Evolutionary conservation across 2,797 vertebrate genomes (phyloP).

Genomic region (Cyclopterus lumpus): DNA sequence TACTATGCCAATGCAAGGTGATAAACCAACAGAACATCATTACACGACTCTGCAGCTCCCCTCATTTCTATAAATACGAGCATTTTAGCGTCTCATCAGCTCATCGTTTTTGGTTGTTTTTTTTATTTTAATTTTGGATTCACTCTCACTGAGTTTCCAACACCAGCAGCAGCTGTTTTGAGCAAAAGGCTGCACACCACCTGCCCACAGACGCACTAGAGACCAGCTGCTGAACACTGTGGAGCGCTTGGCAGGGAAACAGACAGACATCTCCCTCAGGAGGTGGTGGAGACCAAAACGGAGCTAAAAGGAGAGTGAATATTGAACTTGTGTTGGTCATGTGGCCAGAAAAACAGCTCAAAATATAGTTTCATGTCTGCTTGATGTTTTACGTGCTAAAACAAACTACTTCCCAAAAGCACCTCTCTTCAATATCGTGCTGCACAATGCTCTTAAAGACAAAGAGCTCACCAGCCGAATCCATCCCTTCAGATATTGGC

Average conservation of each 20-base stretch:
- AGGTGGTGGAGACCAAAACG: background rate
- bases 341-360: background rate
- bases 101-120: background rate
- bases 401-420: background rate
- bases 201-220: background rate
- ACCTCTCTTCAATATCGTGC: background rate
- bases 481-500: background rate
- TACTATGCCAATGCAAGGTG: background rate
- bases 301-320: background rate
- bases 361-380: background rate
- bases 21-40: background rate
- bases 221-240: background rate
- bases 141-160: background rate
- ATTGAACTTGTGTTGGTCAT: background rate
- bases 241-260: background rate
- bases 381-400: background rate
- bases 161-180: background rate
- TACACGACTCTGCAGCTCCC: background rate
- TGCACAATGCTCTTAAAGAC: background rate
- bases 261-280: background rate
- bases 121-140: background rate
- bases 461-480: background rate
- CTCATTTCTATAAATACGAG: background rate
- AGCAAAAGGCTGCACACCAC: background rate
- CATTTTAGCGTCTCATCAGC: background rate